Conservation (phyloP, 2,113 vertebrate species). For the Nettapus auritus region DNA sequence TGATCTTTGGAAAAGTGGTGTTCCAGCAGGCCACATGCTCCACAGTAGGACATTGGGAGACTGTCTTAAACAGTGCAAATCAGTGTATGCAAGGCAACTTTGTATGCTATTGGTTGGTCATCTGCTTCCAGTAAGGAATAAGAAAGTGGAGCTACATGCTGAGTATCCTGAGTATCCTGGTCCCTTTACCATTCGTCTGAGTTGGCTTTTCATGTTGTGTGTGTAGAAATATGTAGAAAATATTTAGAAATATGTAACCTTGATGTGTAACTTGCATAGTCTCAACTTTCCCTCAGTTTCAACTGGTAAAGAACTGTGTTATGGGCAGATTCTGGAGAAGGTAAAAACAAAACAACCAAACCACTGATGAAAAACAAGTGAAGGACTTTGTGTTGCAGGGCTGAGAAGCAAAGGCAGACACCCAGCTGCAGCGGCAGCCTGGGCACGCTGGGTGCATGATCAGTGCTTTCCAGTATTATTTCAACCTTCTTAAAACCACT, state of each 20-base stretch:
- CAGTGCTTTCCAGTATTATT: background rate
- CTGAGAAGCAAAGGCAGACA: background rate
- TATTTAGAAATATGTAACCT: background rate
- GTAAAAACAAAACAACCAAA: background rate
- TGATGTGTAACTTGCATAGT: background rate
- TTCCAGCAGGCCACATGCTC: background rate
- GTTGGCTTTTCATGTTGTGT: background rate
- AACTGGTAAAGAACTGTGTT: background rate
- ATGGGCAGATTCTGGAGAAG: background rate
- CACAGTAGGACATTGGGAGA: background rate
- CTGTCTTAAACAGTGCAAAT: background rate
- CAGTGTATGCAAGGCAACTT: background rate
- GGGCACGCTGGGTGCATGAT: background rate
- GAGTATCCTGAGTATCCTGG: background rate
- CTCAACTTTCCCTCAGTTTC: background rate
- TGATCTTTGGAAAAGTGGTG: background rate
- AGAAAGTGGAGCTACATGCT: background rate
- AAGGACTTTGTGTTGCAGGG: background rate
- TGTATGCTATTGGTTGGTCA: fast-evolving
- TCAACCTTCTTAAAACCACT: background rate
- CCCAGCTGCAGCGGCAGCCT: background rate
- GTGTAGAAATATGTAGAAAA: background rate
- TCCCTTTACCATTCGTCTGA: background rate
- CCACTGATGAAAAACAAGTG: background rate
- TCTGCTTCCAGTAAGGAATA: background rate